A percentile compares a stretch with the other conserved stretches of the same genome.
Conservation (phyloP, 2,113 vertebrate species). For the Megaptera novaeangliae region DNA sequence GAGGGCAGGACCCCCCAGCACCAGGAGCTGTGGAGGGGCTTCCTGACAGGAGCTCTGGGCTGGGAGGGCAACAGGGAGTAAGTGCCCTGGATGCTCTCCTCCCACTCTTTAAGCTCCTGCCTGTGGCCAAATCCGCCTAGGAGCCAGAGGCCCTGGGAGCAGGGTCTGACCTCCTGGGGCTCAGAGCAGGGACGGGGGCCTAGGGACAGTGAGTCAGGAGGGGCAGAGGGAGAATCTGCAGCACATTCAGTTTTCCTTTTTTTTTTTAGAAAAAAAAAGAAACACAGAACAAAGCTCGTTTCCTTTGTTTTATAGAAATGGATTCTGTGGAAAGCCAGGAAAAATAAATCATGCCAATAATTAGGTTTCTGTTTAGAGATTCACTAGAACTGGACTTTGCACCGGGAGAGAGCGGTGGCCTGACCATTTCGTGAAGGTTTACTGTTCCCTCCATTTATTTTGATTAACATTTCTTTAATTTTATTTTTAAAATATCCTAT, state of each 20-base stretch:
- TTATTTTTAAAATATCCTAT: constrained; percentile 36
- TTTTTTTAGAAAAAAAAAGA: not conserved
- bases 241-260: not conserved
- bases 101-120: not conserved
- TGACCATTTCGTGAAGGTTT: not conserved
- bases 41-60: not conserved
- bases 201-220: not conserved
- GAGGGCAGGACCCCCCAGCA: no score
- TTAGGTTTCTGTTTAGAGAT: constrained; percentile 51
- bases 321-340: constrained; percentile 35
- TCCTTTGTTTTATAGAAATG: constrained; percentile 50
- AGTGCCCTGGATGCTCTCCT: not conserved
- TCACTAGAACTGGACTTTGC: constrained; percentile 29
- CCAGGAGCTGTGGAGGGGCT: not conserved
- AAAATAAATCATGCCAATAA: constrained; percentile 52
- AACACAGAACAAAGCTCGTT: constrained; percentile 30
- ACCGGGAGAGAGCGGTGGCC: not conserved
- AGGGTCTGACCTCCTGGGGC: not conserved
- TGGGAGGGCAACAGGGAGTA: not conserved
- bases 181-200: not conserved
- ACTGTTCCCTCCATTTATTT: constrained; percentile 28
- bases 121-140: not conserved
- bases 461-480: constrained; percentile 4
- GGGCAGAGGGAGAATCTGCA: not conserved
- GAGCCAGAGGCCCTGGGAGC: not conserved